phyloP scores from a whole-genome alignment of 2,888 invertebrate species.

The Hartigia nigra region DNA sequence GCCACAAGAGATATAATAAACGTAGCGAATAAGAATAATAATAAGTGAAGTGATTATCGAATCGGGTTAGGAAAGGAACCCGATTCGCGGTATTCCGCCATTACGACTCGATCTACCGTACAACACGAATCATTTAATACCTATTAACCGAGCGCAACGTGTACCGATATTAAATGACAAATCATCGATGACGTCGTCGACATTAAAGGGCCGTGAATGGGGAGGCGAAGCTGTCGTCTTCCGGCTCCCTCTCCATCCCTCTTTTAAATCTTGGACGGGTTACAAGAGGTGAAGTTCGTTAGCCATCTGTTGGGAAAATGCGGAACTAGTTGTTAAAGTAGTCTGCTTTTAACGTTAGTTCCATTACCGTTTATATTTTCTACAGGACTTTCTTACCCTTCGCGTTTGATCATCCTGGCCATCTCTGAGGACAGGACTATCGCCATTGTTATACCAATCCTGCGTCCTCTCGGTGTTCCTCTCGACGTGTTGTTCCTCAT shows the following conservation, averaged over 20 bases:
- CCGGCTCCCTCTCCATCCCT: slow-evolving; percentile 14
- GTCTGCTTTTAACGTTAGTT: neutral
- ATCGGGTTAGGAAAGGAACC: neutral
- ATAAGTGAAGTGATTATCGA: neutral
- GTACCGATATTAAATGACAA: neutral
- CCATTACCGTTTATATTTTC: neutral
- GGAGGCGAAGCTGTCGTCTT: slow-evolving; percentile 31
- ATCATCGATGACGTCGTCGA: slow-evolving; percentile 6
- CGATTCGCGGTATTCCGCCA: neutral
- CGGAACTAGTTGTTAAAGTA: neutral
- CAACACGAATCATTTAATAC: slow-evolving; percentile 3
- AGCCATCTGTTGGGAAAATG: slow-evolving; percentile 37
- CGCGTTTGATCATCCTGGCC: slow-evolving; percentile 37
- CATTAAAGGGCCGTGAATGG: slow-evolving; percentile 16
- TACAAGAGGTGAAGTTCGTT: slow-evolving; percentile 45
- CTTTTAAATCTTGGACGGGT: slow-evolving; percentile 28
- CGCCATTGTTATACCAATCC: slow-evolving; percentile 39
- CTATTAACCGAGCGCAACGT: neutral
- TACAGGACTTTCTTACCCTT: slow-evolving; percentile 30
- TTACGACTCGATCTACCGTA: slow-evolving; percentile 4
- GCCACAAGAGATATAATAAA: neutral
- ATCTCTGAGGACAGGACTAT: slow-evolving; percentile 33
- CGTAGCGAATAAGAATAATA: neutral
- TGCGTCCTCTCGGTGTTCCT: slow-evolving; percentile 28
- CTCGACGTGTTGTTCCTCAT: slow-evolving; percentile 8